phyloP scores from a whole-genome alignment of 2,113 vertebrate genomes.

The Acanthisitta chloris region DNA sequence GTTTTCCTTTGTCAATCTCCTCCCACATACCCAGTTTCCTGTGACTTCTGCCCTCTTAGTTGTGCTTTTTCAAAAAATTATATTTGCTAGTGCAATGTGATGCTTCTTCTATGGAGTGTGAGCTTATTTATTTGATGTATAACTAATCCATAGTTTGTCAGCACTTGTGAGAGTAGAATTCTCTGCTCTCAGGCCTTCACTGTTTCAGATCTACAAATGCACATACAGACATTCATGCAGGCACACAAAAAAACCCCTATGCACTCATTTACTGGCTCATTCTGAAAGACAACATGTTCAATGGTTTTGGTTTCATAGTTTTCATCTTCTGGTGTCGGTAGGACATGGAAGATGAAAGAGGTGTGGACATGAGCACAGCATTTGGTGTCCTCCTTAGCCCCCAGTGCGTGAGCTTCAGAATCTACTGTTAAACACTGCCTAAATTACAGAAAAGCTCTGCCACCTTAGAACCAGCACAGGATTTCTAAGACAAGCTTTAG shows the following conservation, averaged over 20 bases:
- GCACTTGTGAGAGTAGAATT: not conserved
- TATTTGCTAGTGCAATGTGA: not conserved
- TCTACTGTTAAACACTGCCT: not conserved
- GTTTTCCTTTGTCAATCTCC: not conserved
- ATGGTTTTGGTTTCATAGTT: not conserved
- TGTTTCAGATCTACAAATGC: not conserved
- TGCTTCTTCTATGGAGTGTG: not conserved
- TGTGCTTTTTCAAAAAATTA: not conserved
- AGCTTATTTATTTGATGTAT: not conserved
- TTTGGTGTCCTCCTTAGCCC: not conserved
- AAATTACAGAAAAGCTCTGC: not conserved
- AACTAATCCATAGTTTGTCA: not conserved
- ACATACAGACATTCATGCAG: accelerated
- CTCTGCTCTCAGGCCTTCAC: not conserved
- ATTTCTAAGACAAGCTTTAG: not conserved
- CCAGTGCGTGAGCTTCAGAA: not conserved
- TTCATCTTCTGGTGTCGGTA: not conserved
- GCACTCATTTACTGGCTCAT: not conserved
- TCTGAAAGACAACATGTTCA: not conserved
- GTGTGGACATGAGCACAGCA: accelerated
- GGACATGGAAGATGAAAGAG: not conserved
- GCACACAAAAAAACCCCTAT: accelerated
- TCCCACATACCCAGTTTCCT: not conserved
- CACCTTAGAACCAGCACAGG: not conserved
- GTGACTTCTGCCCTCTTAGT: not conserved